These are phyloP conservation scores for Xenopus petersii DNA, from an alignment of 2,797 vertebrate species.

Conservation along the genomic window DNA sequence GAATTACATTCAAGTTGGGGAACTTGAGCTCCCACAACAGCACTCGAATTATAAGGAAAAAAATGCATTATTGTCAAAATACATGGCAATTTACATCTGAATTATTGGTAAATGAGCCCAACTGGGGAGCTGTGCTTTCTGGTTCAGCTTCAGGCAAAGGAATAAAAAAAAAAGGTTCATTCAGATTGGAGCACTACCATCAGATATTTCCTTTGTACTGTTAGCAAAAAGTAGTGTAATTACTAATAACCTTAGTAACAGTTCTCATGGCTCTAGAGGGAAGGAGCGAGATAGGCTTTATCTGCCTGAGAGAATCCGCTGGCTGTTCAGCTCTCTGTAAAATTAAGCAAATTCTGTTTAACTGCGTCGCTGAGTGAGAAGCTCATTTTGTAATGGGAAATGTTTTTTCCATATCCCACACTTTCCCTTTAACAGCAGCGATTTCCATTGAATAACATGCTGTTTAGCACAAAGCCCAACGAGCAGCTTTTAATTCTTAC, in stretches of 20 bases:
- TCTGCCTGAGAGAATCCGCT: neutral
- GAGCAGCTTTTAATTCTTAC: slow-evolving; percentile 10
- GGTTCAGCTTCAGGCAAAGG: too few relatives aligned
- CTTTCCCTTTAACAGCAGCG: neutral
- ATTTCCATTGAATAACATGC: slow-evolving; percentile 21
- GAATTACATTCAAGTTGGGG: too few relatives aligned
- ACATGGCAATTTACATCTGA: too few relatives aligned
- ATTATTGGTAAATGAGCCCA: too few relatives aligned
- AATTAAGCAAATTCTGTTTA: slow-evolving; percentile 13
- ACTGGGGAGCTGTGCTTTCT: too few relatives aligned
- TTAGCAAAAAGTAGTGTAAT: neutral
- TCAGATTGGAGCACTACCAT: too few relatives aligned
- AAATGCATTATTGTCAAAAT: too few relatives aligned
- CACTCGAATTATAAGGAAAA: too few relatives aligned
- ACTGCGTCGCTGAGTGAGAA: neutral
- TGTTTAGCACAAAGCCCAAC: slow-evolving; percentile 2
- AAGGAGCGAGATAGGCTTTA: neutral
- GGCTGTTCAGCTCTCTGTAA: neutral
- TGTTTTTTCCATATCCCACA: too few relatives aligned
- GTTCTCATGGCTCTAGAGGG: neutral
- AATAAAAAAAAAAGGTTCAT: too few relatives aligned
- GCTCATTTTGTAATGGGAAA: slow-evolving; percentile 11
- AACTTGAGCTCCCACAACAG: too few relatives aligned
- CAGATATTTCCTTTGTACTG: too few relatives aligned
- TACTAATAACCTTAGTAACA: slow-evolving; percentile 6